Base-by-base conservation (phyloP, 2,888 invertebrate species). In the Synanthedon formicaeformis region DNA sequence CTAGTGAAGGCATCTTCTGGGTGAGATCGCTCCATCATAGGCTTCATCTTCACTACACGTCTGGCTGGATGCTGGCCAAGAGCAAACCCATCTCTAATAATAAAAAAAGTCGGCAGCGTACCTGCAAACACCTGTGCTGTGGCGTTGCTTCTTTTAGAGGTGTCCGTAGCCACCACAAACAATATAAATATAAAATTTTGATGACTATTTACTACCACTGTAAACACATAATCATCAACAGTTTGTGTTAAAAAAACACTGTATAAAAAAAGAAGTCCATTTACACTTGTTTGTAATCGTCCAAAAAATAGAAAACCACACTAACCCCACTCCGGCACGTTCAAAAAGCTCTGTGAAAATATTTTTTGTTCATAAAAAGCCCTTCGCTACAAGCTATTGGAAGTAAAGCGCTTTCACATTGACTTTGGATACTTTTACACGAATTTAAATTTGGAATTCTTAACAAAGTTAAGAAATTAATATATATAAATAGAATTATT, bases 361-460 rank as follows among this genome's bases (percentile, higher is more conserved):
- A 56, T 49, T 54, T 56, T 56, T 53, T 54, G 14, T 53, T 54
- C n/a, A 12, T 45, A 45, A 45, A 45, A 45, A 45, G 45, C 45
- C 45, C 14, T 45, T 13, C 45, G 3, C 13, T 45, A n/a, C 13
- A 45, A 45, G 45, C 45, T 14, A 45, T 45, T 14, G 45, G 14
- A n/a, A 6, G 12, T 45, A 45, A 45, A 14, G 45, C 10, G n/a
- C 13, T 45, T 14, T 45, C 8, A 45, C 45, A 45, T 14, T 45
- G 45, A 45, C 34, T 23, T 23, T 23, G 23, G 23, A 5, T 23
- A 5, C 23, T 23, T 23, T 23, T 23, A 23, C 23, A 23, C 5
- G 23, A 34, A 10, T 34, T 34, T 34, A 34, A 2, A 1, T 34
- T 34, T 34, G 6, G 8, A 34, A 10, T 34, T 34, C 10, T 27